A percentile compares a stretch with the other conserved stretches of the same genome.
Conservation (phyloP, 2,797 vertebrate species). For the Tangara arthus region DNA sequence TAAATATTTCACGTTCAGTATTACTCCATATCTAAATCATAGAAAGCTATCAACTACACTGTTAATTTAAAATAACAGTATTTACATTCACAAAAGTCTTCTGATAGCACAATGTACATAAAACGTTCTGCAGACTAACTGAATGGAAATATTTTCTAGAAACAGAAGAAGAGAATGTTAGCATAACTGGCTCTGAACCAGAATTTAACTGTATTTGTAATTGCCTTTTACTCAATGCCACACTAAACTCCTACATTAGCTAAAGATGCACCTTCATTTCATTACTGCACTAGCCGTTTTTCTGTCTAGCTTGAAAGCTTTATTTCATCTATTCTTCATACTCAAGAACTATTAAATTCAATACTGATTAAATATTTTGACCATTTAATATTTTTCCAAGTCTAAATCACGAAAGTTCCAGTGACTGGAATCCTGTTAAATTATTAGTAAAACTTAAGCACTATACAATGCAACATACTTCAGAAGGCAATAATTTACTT, state of each 20-base stretch:
- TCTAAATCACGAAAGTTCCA: neutral
- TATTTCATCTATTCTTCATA: slow-evolving; percentile 37
- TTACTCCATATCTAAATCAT: neutral
- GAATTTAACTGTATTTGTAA: slow-evolving; percentile 59
- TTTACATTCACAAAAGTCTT: neutral
- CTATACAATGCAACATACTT: neutral
- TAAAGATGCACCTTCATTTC: slow-evolving; percentile 56
- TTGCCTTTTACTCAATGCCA: slow-evolving; percentile 54
- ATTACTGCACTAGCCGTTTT: slow-evolving; percentile 34
- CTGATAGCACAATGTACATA: neutral
- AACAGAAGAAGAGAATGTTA: slow-evolving; percentile 58
- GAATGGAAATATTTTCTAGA: slow-evolving; percentile 57
- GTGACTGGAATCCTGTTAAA: slow-evolving; percentile 35
- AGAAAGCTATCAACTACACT: neutral
- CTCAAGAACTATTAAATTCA: slow-evolving; percentile 47
- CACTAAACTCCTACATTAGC: slow-evolving; percentile 36
- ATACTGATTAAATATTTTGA: slow-evolving; percentile 28
- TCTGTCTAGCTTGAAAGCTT: slow-evolving; percentile 24
- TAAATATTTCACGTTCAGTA: neutral
- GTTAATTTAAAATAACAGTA: slow-evolving; percentile 31
- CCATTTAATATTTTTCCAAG: slow-evolving; percentile 8
- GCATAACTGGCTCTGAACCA: slow-evolving; percentile 55
- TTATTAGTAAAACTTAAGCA: slow-evolving; percentile 14
- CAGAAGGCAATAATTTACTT: slow-evolving; percentile 31
- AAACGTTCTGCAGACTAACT: slow-evolving; percentile 33